Conservation (phyloP, 2,797 vertebrate species). For the Myiotriccus ornatus region DNA sequence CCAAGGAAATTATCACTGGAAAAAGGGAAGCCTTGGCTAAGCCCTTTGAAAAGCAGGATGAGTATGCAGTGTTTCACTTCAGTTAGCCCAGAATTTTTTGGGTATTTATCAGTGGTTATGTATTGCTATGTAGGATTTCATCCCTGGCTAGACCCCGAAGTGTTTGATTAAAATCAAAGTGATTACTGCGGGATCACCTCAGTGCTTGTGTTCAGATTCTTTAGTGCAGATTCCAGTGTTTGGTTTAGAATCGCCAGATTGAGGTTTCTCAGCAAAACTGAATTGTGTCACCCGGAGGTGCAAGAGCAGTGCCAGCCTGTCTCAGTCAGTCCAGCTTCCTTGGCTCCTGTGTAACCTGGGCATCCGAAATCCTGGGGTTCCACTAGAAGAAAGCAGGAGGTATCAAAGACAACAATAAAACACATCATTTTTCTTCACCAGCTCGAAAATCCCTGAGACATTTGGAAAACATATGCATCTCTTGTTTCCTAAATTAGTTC, state of each 20-base stretch:
- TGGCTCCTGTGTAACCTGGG: neutral
- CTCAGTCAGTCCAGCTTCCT: neutral
- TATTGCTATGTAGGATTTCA: neutral
- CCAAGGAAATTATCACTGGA: neutral
- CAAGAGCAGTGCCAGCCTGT: neutral
- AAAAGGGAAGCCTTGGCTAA: neutral
- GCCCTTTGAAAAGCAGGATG: neutral
- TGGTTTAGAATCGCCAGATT: neutral
- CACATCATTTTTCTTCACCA: neutral
- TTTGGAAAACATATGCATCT: conserved; percentile 10
- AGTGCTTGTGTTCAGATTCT: neutral
- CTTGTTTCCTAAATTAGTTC: neutral
- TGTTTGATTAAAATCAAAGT: neutral
- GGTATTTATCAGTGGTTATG: rapidly evolving
- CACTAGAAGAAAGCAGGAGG: neutral
- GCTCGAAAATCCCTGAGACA: rapidly evolving
- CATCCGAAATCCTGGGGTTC: neutral
- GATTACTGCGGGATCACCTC: neutral
- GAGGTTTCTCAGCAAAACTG: neutral
- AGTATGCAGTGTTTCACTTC: neutral
- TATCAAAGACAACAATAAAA: neutral
- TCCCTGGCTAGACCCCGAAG: neutral
- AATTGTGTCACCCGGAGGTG: neutral
- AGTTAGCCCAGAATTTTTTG: neutral
- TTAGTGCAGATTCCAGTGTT: neutral